Base-by-base conservation (phyloP, 2,797 vertebrate genomes). In the Spizella passerina region DNA sequence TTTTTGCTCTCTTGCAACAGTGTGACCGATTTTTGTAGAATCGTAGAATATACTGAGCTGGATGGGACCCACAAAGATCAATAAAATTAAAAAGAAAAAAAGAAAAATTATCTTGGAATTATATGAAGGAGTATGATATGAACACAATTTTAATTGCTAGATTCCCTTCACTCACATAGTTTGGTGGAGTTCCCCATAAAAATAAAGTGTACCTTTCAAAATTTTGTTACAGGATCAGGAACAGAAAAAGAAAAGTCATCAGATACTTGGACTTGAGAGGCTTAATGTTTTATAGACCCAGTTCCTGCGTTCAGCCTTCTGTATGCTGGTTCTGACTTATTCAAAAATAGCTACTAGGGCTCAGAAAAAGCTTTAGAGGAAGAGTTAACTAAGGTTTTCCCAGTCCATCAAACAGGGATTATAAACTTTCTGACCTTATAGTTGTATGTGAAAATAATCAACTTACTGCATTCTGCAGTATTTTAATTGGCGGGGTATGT, bases 141-240 rank as follows among this genome's bases (percentile, higher is more conserved):
- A 72, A 59, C 7, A 32, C 1, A 39, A 3, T 34, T 86, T 55
- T 65, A 47, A 50, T 56, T 46, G 22, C 24, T 53, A 32, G 6
- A 29, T 9, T 80, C 2, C 32, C 80, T 86, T 68, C 50, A 34
- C 14, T 86, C 5, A 10, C 0, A 0, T 6, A 23, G 3, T 72
- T 90, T 36, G 9, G 12, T 66, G 44, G 12, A 52, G 13, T 76
- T 93, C 2, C 7, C 5, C 32, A 6, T 24, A 38, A 66, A 88
- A 89, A 5, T 16, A 66, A 66, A 21, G 3, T n/a, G 4, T 32
- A 39, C 6, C 14, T 76, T 76, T 82, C 14, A 49, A 81, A 83
- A 61, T 47, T 17, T 60, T 69, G 8, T 52, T 59, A 24, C 12
- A 44, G 53, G 7, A 69, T 57, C 18, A 39, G 10, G 46, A 85